Percentiles rank a stretch among this genome's conserved stretches.
phyloP scores from a whole-genome alignment of 2,888 invertebrate genomes.

The Clitarchus hookeri region DNA sequence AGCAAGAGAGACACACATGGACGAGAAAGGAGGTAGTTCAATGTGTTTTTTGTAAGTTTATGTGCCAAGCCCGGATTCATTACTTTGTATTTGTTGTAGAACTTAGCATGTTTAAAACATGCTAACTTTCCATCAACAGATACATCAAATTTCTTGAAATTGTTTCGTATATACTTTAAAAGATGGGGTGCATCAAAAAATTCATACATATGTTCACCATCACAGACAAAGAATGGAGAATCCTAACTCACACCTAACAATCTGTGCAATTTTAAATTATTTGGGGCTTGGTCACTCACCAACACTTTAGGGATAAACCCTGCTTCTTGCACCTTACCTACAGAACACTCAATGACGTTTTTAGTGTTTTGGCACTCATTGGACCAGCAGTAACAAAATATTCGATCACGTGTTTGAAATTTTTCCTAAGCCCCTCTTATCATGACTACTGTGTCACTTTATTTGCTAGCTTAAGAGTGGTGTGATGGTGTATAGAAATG shows the following conservation, averaged over 20 bases:
- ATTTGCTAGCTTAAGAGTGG: neutral
- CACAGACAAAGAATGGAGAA: no score
- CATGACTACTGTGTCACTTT: neutral
- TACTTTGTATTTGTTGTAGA: conserved; percentile 23
- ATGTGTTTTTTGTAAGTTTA: conserved; percentile 22
- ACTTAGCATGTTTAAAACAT: conserved; percentile 20
- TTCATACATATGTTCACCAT: neutral
- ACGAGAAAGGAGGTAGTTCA: conserved; percentile 20
- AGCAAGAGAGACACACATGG: no score
- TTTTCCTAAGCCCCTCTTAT: neutral
- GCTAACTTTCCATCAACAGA: neutral
- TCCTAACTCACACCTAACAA: no score
- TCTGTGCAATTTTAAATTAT: no score
- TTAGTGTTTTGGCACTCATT: neutral
- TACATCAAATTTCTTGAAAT: conserved; percentile 30
- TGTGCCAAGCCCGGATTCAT: conserved; percentile 28
- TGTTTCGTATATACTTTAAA: conserved; percentile 30
- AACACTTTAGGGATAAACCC: no score
- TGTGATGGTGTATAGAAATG: neutral
- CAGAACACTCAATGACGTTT: neutral
- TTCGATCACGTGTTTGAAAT: neutral
- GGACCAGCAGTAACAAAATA: neutral
- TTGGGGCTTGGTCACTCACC: no score
- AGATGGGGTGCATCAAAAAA: conserved; percentile 26
- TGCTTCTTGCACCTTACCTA: no score